Percentiles rank a stretch among this genome's conserved stretches.
Conservation (phyloP, 2,888 invertebrate species). For the Bibio marci region DNA sequence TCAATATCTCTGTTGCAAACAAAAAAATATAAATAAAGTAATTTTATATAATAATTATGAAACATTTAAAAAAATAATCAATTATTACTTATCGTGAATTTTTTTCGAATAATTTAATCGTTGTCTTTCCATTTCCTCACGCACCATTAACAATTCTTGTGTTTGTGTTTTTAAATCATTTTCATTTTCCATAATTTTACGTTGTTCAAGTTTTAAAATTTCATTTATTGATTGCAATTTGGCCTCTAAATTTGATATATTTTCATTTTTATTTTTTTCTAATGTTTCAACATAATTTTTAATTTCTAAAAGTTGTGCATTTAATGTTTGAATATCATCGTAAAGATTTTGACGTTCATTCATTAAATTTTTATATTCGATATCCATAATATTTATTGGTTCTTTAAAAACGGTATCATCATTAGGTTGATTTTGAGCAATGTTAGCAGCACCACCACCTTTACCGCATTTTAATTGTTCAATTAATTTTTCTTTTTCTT, state of each 20-base stretch:
- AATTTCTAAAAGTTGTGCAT: constrained; percentile 13
- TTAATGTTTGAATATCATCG: constrained; percentile 16
- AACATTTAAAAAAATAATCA: no score
- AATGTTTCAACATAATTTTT: constrained; percentile 7
- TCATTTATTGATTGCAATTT: constrained; percentile 4
- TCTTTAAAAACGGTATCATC: background rate
- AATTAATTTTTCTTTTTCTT: constrained; percentile 59
- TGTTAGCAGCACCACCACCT: background rate
- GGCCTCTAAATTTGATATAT: constrained; percentile 1
- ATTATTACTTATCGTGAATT: constrained; percentile 19
- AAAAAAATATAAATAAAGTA: background rate
- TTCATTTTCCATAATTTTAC: constrained; percentile 28
- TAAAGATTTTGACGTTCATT: constrained; percentile 18
- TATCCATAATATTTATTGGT: constrained; percentile 28
- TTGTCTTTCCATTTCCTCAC: constrained; percentile 26
- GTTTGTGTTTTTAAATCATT: constrained; percentile 24
- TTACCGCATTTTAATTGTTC: constrained; percentile 32
- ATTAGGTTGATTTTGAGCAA: background rate
- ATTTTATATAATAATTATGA: background rate
- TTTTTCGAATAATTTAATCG: constrained; percentile 17
- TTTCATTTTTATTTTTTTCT: constrained; percentile 4
- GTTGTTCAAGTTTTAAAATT: constrained; percentile 29
- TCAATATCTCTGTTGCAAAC: constrained; percentile 32
- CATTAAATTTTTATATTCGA: constrained; percentile 39
- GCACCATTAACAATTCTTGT: constrained; percentile 25